Evolutionary conservation across 2,113 vertebrate species (phyloP).

Genomic region (Pedionomus torquatus): DNA sequence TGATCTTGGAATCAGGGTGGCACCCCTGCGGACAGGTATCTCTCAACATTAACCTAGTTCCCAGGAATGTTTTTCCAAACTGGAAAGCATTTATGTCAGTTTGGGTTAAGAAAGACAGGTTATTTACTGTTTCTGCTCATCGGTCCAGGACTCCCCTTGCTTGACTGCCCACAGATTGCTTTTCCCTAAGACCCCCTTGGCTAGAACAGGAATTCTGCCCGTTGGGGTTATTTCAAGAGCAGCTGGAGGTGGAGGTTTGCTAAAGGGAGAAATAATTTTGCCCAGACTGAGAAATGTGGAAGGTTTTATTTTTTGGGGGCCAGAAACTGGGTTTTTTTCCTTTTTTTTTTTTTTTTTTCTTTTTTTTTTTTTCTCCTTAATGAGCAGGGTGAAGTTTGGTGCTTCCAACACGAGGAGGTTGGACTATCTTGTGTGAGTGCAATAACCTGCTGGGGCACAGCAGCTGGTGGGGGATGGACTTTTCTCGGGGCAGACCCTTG

Average conservation of each 20-base stretch:
- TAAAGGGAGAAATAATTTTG: background rate
- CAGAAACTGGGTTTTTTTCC: too few species aligned
- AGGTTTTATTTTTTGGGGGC: background rate
- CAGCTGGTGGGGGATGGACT: rapidly evolving
- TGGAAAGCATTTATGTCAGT: rapidly evolving
- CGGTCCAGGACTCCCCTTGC: rapidly evolving
- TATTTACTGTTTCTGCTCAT: background rate
- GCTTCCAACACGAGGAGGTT: background rate
- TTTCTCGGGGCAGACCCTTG: rapidly evolving
- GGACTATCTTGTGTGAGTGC: background rate
- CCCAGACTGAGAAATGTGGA: background rate
- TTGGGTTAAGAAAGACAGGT: background rate
- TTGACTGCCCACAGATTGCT: too few species aligned
- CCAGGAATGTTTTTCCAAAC: background rate
- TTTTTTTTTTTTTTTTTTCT: too few species aligned
- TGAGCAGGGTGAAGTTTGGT: background rate
- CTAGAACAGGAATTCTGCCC: background rate
- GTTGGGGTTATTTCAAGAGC: background rate
- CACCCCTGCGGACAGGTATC: rapidly evolving
- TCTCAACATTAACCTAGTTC: too few species aligned
- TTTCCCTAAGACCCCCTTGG: background rate
- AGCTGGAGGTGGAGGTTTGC: background rate
- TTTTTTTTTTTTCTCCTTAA: too few species aligned
- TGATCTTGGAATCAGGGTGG: rapidly evolving
- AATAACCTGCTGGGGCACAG: background rate